Evolutionary conservation across 30 jellyfish, hydroid and myxozoan species (phyloP).

Genomic region (Catostylus mosaicus): DNA sequence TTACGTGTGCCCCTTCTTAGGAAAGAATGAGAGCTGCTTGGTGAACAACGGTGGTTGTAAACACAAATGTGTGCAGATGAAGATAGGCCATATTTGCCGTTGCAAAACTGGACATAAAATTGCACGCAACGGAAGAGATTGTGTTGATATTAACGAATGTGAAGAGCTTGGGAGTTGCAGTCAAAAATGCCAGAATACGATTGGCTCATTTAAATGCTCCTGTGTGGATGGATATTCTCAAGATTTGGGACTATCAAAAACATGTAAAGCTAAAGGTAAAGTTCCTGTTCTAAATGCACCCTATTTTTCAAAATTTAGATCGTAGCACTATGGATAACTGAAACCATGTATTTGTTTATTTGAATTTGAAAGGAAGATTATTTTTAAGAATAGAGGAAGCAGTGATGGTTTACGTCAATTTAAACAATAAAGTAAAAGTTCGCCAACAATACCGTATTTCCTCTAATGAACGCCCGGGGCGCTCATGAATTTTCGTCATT

Average conservation of each 20-base stretch:
- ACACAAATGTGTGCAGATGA: slow-evolving; percentile 75
- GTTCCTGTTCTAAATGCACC: background rate
- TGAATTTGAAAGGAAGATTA: background rate
- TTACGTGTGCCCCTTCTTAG: too few species aligned
- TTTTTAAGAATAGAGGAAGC: background rate
- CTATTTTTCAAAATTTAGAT: background rate
- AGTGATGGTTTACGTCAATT: too few species aligned
- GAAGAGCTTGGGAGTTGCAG: slow-evolving; percentile 77
- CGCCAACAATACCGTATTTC: too few species aligned
- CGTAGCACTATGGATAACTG: background rate
- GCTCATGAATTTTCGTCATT: too few species aligned
- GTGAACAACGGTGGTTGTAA: slow-evolving; percentile 76
- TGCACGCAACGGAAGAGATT: slow-evolving; percentile 58
- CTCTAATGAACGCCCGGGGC: too few species aligned
- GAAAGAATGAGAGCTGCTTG: slow-evolving; percentile 41
- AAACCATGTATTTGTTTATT: background rate
- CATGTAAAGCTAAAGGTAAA: slow-evolving; percentile 87
- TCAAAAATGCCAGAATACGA: slow-evolving; percentile 76
- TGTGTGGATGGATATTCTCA: slow-evolving; percentile 84
- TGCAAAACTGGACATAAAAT: slow-evolving; percentile 75
- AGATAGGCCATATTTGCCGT: slow-evolving; percentile 76
- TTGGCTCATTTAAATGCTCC: slow-evolving; percentile 85
- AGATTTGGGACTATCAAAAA: slow-evolving; percentile 21
- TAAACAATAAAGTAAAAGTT: too few species aligned
- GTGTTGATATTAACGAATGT: slow-evolving; percentile 92